Conservation (phyloP, 2,888 invertebrate genomes). For the Caradrina clavipalpis region DNA sequence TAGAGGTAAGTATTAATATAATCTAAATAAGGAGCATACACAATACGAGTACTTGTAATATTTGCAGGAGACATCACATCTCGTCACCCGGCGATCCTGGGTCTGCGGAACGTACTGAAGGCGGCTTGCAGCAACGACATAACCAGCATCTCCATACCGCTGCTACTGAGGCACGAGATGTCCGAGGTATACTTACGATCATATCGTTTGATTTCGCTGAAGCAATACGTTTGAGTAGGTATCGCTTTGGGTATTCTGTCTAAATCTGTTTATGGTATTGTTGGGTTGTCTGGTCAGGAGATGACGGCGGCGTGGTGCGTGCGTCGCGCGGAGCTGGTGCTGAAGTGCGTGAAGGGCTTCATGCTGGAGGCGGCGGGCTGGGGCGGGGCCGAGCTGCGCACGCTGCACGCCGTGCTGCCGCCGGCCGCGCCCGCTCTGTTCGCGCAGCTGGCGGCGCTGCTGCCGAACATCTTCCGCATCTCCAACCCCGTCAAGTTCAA, state of each 20-base stretch:
- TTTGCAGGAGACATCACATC: constrained; percentile 96
- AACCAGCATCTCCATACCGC: constrained; percentile 97
- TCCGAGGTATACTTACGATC: constrained; percentile 93
- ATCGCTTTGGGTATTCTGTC: no score
- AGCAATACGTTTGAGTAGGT: no score
- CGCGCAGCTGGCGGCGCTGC: constrained; percentile 94
- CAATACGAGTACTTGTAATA: no score
- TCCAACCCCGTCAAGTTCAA: constrained; percentile 97
- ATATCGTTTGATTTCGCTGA: background rate
- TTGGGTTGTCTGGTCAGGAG: no score
- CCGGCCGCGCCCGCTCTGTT: constrained; percentile 94
- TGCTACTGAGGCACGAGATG: constrained; percentile 98
- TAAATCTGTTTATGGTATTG: no score
- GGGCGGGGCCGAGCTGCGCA: constrained; percentile 97
- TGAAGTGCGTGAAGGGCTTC: constrained; percentile 99
- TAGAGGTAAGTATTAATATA: no score
- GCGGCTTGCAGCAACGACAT: constrained; percentile 98
- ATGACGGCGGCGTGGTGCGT: constrained; percentile 99
- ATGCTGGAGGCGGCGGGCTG: constrained; percentile 99
- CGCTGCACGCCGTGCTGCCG: constrained; percentile 88
- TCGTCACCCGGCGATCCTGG: constrained; percentile 98
- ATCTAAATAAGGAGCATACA: background rate
- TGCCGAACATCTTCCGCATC: constrained; percentile 97
- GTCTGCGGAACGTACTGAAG: constrained; percentile 98
- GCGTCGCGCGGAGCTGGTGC: constrained; percentile 98